Base-by-base conservation (phyloP, 1,140 invertebrate genomes). In the Drosophila oshimai region DNA sequence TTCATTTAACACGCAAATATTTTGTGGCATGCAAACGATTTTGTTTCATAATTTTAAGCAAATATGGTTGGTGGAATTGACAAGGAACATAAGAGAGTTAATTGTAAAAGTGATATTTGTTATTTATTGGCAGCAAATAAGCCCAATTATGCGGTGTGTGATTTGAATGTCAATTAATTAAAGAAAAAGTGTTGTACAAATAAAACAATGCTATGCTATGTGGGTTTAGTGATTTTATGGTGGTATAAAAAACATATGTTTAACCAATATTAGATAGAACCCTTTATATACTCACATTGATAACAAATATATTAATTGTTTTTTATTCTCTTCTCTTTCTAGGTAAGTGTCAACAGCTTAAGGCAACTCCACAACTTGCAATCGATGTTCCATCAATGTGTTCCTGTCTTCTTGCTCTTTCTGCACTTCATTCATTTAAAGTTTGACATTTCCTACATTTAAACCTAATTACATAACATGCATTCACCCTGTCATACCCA, bases 1-100 rank as follows among this genome's bases (percentile, higher is more conserved):
- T 87, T 68, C 81, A 80, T 84, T 84, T 68, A 58, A 49, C 51
- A 72, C 70, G 67, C 45, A 75, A 81, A 69, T 81, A 81, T 68
- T 81, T 86, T 62, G 74, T 65, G 53, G 58, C 54, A 60, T 39
- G 57, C 54, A 20, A 49, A 77, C 70, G 68, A 62, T 86, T 86
- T 67, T 84, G 80, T 60, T 84, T 72, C 57, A 84, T 84, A 86
- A 84, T 84, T 84, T 84, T 86, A 86, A 84, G 69, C 80, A 84
- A 84, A 84, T 79, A 84, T 22, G 44, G 12, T 6, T 3, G 1
- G 26, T 20, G 46, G 6, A 22, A 31, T 24, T 58, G 37, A 26
- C 34, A 57, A 36, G 34, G 60, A 34, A 44, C 12, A 60, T 60
- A 34, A 22, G 45, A 46, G 49, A 74, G 50, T 58, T 71, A 55